A percentile compares a stretch with the other conserved stretches of the same genome.
phyloP scores from a whole-genome alignment of 1,140 invertebrate species.

The Stenopsyche tienmushanensis region DNA sequence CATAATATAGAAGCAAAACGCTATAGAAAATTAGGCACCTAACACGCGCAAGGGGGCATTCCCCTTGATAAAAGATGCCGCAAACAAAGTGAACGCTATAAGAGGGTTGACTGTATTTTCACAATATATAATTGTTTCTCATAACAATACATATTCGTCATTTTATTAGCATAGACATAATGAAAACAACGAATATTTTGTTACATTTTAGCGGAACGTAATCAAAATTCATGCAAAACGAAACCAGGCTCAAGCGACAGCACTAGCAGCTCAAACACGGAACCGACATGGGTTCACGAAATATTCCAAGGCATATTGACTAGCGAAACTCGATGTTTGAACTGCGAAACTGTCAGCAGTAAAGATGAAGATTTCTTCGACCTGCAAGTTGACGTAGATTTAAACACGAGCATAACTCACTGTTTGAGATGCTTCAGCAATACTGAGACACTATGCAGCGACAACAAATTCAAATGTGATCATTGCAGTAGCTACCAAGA shows the following conservation, averaged over 20 bases:
- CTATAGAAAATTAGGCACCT: too few species aligned
- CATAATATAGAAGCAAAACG: too few species aligned
- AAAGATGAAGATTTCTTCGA: slow-evolving; percentile 99
- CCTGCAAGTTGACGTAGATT: slow-evolving; percentile 98
- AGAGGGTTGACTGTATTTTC: too few species aligned
- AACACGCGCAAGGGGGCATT: too few species aligned
- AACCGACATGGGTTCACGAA: slow-evolving; percentile 99
- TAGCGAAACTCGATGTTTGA: slow-evolving; percentile 98
- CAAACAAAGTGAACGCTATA: too few species aligned
- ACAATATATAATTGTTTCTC: too few species aligned
- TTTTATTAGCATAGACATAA: too few species aligned
- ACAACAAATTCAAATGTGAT: slow-evolving; percentile 99
- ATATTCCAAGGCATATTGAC: slow-evolving; percentile 99
- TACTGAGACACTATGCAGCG: slow-evolving; percentile 97
- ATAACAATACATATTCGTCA: too few species aligned
- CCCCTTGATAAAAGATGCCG: too few species aligned
- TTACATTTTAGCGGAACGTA: slow-evolving; percentile 79
- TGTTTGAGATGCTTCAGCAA: slow-evolving; percentile 97
- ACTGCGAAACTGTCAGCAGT: slow-evolving; percentile 99
- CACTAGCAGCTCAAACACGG: slow-evolving; percentile 64
- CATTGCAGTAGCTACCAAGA: slow-evolving; percentile 99
- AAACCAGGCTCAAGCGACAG: slow-evolving; percentile 51
- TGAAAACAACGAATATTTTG: too few species aligned
- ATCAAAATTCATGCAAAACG: slow-evolving; percentile 63
- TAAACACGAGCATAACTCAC: slow-evolving; percentile 98